phyloP scores from a whole-genome alignment of 2,888 invertebrate species.

The Drosophila histrio region DNA sequence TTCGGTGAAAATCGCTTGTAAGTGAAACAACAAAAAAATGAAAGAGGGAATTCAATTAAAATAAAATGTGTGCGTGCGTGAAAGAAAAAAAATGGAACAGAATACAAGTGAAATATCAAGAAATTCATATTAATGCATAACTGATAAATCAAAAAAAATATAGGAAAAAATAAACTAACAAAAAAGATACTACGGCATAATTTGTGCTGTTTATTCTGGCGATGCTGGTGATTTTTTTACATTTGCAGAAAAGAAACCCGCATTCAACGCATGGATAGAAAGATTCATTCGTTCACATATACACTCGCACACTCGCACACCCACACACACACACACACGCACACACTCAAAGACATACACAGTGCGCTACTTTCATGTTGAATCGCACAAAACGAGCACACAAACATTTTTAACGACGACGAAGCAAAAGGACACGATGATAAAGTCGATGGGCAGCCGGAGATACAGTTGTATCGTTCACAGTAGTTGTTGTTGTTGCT shows the following conservation, averaged over 20 bases:
- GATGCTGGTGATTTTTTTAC: slow-evolving; percentile 28
- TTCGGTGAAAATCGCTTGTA: slow-evolving; percentile 35
- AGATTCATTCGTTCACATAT: slow-evolving; percentile 43
- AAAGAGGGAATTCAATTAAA: slow-evolving; percentile 56
- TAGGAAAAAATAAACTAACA: not conserved
- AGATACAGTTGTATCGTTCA: slow-evolving; percentile 66
- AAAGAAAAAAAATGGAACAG: slow-evolving; percentile 17
- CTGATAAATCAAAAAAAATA: not conserved
- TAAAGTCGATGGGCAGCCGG: slow-evolving; percentile 76
- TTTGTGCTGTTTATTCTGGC: slow-evolving; percentile 24
- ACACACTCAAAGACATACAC: slow-evolving; percentile 18
- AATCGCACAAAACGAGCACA: slow-evolving; percentile 67
- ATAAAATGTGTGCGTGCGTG: slow-evolving; percentile 25
- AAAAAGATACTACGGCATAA: not conserved
- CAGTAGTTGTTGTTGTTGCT: slow-evolving; percentile 5
- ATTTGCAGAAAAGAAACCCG: slow-evolving; percentile 22
- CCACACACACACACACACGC: slow-evolving; percentile 15
- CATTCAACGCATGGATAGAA: slow-evolving; percentile 45
- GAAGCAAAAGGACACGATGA: slow-evolving; percentile 67
- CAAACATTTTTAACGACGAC: slow-evolving; percentile 46
- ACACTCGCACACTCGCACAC: slow-evolving; percentile 17
- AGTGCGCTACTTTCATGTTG: slow-evolving; percentile 61
- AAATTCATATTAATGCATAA: not conserved
- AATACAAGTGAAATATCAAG: slow-evolving; percentile 3
- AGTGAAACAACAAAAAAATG: slow-evolving; percentile 33